Base-by-base conservation (phyloP, 1,140 invertebrate genomes). In the Drosophila tropicalis region DNA sequence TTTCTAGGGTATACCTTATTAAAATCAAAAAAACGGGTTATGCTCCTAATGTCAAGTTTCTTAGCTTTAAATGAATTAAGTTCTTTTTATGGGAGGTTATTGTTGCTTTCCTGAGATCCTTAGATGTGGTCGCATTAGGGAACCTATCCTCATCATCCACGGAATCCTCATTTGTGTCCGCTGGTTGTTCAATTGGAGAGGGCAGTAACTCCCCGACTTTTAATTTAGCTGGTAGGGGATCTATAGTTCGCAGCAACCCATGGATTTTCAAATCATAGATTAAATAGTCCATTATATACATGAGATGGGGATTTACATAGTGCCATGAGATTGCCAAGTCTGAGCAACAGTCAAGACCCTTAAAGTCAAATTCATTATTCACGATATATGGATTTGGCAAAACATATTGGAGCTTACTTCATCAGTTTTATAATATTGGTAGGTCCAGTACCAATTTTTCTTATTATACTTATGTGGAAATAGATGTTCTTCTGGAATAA, bases 321-420 rank as follows among this genome's bases (percentile, higher is more conserved):
- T 99, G 98, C 93, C 99, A 99, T 0, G 98, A 98, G n/a, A 99
- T 95, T 0, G 98, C 98, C 90, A 96, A 96, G 89, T 99, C 98
- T 12, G 97, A 98, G 92, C 98, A 99, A 89, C 98, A 99, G 70
- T 97, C 95, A 0, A 86, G 67, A 40, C 70, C 79, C 78, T 78
- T 36, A 29, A 65, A 57, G 15, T 17, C 6, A 29, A 29, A 29
- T 29, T 29, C 29, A 29, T 29, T 29, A n/a, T n/a, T n/a, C n/a
- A n/a, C n/a, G n/a, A n/a, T n/a, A n/a, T n/a, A n/a, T n/a, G n/a
- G n/a, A n/a, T 29, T 6, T 29, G 29, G 29, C 9, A 13, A 55
- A 61, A 7, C 5, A 0, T 29, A 3, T 0, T 0, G 40, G 15
- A 39, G 13, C 80, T 69, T 22, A 84, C 81, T 12, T 83, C 76